Evolutionary conservation across 2,113 vertebrate genomes (phyloP).

Genomic region (Siniperca chuatsi): DNA sequence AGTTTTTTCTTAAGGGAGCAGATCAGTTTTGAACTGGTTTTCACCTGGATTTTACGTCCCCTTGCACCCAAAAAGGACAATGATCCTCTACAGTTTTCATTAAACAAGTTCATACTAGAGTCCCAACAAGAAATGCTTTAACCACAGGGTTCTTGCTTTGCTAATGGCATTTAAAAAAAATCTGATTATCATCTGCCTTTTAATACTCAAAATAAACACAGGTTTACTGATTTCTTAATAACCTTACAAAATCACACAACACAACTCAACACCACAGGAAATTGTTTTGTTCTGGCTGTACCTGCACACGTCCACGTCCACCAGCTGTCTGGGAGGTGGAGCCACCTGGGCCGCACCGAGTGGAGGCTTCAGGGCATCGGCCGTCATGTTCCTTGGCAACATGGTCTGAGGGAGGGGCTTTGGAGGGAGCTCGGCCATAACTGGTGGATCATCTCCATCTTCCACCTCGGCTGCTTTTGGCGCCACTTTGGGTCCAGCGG

Average conservation of each 20-base stretch:
- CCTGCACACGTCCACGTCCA: constrained; percentile 89
- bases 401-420: constrained; percentile 85
- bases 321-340: constrained; percentile 83
- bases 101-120: background rate
- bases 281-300: constrained; percentile 6
- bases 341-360: constrained; percentile 83
- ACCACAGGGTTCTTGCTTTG: no score
- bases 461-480: constrained; percentile 76
- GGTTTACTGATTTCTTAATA: background rate
- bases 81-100: background rate
- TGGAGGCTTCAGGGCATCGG: constrained; percentile 84
- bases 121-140: background rate
- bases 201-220: background rate
- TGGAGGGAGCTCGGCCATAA: constrained; percentile 74
- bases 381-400: constrained; percentile 82
- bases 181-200: background rate
- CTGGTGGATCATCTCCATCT: constrained; percentile 45
- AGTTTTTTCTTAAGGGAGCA: background rate
- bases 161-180: no score
- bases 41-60: background rate
- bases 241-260: background rate
- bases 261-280: background rate
- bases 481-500: constrained; percentile 48
- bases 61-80: background rate
- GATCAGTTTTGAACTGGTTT: background rate